Evolutionary conservation across 2,888 invertebrate genomes (phyloP), one percentile per base, ranked within the genome.

Genomic region (Trichogramma dendrolimi): DNA sequence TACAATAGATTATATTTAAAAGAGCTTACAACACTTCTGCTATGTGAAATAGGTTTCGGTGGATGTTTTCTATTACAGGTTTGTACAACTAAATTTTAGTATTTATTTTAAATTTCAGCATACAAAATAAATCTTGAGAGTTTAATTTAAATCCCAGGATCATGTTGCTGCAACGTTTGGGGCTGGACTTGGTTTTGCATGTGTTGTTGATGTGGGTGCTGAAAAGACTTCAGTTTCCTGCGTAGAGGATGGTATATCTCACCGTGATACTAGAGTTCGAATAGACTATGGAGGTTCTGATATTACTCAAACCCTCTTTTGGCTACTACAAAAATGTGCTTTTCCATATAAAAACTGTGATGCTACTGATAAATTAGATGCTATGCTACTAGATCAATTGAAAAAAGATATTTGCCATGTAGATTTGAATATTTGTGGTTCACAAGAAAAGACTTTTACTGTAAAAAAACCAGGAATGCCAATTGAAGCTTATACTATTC

Each of bases 201-300:
- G 96, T 80, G 94, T 96, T 1, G 91, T 97, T 0, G 96, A 96
- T 77, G 89, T 96, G 57, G 96, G 96, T 0, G 96, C 96, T 75
- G 94, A 96, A 77, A 96, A 96, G 81, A 94, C 94, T 0, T 93
- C 95, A 0, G 90, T 97, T 27, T 94, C 94, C 2, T 97, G 96
- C 81, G 94, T 96, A 1, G 96, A 96, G 81, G 96, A 96, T 82
- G 96, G 95, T 1, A 91, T 96, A 64, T 96, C 96, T 39, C 93
- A 94, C 73, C 87, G 90, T 68, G 89, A 90, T 67, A 94, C 96
- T 0, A 83, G 95, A 73, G 86, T 87, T 0, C 81, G 91, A 57
- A 85, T 96, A 83, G 91, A 92, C 69, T 94, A 94, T 74, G 96
- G 96, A 4, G 92, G 94, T 4, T 90, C 91, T 8, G 96, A 97